Evolutionary conservation across 1,140 invertebrate genomes (phyloP), one percentile per base, ranked within the genome.

Genomic region (Drosophila tropicalis): DNA sequence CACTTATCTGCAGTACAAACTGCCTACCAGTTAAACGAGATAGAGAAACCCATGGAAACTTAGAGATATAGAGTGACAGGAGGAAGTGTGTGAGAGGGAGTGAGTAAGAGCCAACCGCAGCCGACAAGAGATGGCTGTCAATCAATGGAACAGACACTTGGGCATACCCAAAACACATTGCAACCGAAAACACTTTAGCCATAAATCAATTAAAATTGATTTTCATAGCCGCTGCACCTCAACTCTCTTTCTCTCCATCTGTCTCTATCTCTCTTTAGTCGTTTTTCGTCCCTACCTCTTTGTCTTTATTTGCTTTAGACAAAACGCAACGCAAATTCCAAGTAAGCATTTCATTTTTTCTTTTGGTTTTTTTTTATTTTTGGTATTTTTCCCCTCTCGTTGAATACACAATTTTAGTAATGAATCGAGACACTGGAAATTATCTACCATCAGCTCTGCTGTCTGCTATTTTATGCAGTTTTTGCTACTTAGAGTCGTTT

Each of bases 161-260:
- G 44, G 61, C 63, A 67, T 56, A 56, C 72, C 72, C 71, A 62
- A 66, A 79, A 68, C 65, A 66, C 62, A 81, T 74, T 77, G 75
- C 67, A 82, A 70, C 57, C 73, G 47, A 83, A 86, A 86, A 86
- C 82, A 86, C 82, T 86, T 82, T 76, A 76, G 83, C 76, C 83
- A 87, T 86, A 86, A 86, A 86, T 86, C 82, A 86, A 87, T 86
- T 86, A 86, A 86, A 86, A 87, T 87, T 87, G 83, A 86, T 87
- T 86, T 83, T 51, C 66, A 40, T 51, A 51, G 5, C 44, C 34
- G 29, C 55, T 10, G 32, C 40, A 57, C 19, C 34, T 25, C 67
- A n/a, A 10, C n/a, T 55, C 62, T 39, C 39, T 22, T 15, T 6
- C 9, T 22, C 25, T 3, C 17, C 1, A 12, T 19, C 39, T 39